phyloP scores from a whole-genome alignment of 1,140 invertebrate genomes.

The Bombus impatiens region DNA sequence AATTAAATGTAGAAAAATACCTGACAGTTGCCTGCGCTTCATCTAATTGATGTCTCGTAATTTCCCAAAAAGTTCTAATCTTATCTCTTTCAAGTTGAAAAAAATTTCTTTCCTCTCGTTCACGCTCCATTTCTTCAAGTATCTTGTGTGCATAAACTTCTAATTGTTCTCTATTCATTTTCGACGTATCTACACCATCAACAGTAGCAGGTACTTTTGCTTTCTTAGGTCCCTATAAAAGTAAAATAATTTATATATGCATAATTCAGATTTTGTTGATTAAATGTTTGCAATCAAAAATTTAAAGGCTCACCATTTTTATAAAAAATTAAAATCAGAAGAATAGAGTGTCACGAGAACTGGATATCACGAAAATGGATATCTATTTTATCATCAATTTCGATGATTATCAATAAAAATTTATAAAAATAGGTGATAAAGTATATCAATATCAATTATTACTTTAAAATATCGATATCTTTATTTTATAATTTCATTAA shows the following conservation, averaged over 20 bases:
- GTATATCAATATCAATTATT: not conserved
- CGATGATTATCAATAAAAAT: not conserved
- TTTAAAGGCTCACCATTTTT: slow-evolving; percentile 59
- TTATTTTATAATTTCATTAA: slow-evolving; percentile 33
- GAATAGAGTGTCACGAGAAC: not conserved
- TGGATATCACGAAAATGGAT: not conserved
- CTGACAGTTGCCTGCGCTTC: slow-evolving; percentile 89
- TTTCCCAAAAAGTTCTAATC: slow-evolving; percentile 97
- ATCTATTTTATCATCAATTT: not conserved
- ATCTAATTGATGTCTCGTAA: slow-evolving; percentile 91
- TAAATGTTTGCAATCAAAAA: not conserved
- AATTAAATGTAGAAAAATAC: slow-evolving; percentile 71
- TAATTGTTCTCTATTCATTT: slow-evolving; percentile 96
- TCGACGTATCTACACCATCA: slow-evolving; percentile 94
- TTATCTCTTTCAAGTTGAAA: slow-evolving; percentile 98
- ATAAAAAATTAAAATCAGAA: slow-evolving; percentile 11
- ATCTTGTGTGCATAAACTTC: slow-evolving; percentile 93
- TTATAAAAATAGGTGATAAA: slow-evolving; percentile 16
- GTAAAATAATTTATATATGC: not conserved
- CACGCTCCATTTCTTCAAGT: slow-evolving; percentile 95
- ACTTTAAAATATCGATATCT: slow-evolving; percentile 23
- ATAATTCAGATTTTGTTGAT: not conserved
- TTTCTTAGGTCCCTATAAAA: slow-evolving; percentile 64
- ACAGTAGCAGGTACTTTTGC: slow-evolving; percentile 76
- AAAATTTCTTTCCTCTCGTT: slow-evolving; percentile 96